These are phyloP conservation scores for Phorcus lineatus DNA, from an alignment of 2,888 invertebrate species.

Conservation along the genomic window DNA sequence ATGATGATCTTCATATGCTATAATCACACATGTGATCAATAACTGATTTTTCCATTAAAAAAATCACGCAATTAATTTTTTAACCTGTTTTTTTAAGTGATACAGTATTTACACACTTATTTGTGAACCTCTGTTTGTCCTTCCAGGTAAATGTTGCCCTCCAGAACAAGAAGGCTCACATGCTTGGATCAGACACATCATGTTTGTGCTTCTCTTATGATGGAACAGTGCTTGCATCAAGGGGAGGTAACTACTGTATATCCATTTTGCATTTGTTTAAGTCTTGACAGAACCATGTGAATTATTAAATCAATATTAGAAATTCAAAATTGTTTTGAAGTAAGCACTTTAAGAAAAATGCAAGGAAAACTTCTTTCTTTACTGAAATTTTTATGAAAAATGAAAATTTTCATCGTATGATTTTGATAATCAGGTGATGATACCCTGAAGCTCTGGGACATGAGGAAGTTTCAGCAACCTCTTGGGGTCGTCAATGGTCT, in stretches of 20 bases:
- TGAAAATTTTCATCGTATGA: background rate
- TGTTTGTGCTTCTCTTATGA: slow-evolving; percentile 92
- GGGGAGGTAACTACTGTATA: slow-evolving; percentile 79
- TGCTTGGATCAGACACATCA: slow-evolving; percentile 86
- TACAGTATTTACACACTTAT: background rate
- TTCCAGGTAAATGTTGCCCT: slow-evolving; percentile 85
- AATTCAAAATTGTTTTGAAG: background rate
- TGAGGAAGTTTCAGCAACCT: slow-evolving; percentile 87
- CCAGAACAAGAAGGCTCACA: slow-evolving; percentile 81
- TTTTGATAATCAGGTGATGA: slow-evolving; percentile 82
- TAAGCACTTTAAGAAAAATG: background rate
- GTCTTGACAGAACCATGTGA: too few species aligned
- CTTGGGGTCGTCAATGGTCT: slow-evolving; percentile 83
- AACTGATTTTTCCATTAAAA: too few species aligned
- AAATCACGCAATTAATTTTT: too few species aligned
- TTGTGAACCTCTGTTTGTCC: background rate
- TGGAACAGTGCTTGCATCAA: slow-evolving; percentile 85
- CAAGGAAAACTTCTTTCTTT: background rate
- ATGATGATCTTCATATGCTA: too few species aligned
- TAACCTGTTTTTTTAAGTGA: too few species aligned
- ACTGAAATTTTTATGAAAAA: background rate
- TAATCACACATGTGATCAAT: too few species aligned
- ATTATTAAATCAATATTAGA: too few species aligned
- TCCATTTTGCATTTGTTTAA: too few species aligned
- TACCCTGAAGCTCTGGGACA: slow-evolving; percentile 95